These are phyloP conservation scores for Psilopsiagon aymara DNA, from an alignment of 2,113 vertebrate genomes.

Conservation along the genomic window DNA sequence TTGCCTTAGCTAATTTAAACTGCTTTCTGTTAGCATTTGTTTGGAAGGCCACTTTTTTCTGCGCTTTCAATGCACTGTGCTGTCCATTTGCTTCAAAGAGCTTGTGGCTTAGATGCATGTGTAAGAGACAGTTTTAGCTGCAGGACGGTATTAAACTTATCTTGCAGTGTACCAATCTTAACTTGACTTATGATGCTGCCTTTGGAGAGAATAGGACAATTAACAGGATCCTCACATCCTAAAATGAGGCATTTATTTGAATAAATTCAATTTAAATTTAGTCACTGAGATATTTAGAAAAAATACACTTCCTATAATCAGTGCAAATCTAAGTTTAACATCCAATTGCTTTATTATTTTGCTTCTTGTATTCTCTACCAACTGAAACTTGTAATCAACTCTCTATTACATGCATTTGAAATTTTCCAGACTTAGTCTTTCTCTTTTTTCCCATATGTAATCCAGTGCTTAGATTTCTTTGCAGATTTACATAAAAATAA, in stretches of 20 bases:
- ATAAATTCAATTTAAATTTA: neutral
- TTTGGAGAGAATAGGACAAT: neutral
- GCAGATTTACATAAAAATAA: conserved; percentile 32
- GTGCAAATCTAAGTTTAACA: neutral
- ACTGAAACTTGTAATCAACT: neutral
- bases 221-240: neutral
- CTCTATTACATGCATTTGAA: neutral
- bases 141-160: neutral
- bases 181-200: neutral
- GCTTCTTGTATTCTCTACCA: neutral
- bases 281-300: neutral
- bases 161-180: neutral
- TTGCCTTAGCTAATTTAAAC: neutral
- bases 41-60: neutral
- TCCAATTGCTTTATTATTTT: neutral
- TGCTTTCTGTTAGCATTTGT: neutral
- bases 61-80: neutral
- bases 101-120: neutral
- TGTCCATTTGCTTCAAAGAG: neutral
- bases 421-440: neutral
- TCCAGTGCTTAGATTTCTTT: neutral
- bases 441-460: neutral
- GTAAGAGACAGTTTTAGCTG: neutral
- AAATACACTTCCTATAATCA: neutral
- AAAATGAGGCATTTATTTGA: neutral